Percentiles rank a stretch among this genome's conserved stretches.
These are phyloP conservation scores for Hypothenemus hampei DNA, from an alignment of 1,140 invertebrate genomes.

Conservation along the genomic window DNA sequence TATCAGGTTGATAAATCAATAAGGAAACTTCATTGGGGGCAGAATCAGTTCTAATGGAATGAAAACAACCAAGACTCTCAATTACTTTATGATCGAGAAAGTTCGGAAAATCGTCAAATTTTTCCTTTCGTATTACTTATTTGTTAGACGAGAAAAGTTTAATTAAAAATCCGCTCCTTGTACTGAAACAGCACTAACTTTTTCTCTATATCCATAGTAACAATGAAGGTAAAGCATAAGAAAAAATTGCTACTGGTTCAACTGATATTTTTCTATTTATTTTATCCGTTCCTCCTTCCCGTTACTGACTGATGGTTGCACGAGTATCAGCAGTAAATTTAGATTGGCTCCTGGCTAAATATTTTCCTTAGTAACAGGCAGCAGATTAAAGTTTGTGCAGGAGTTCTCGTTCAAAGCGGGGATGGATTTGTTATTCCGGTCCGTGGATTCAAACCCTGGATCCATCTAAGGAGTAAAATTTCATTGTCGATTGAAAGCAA, in stretches of 20 bases:
- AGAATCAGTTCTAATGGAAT: slow-evolving; percentile 26
- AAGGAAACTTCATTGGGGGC: too few species aligned
- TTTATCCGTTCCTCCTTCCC: background rate
- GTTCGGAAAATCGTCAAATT: slow-evolving; percentile 25
- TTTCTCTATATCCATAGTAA: slow-evolving; percentile 1
- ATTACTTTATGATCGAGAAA: slow-evolving; percentile 26
- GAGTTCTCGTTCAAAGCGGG: slow-evolving; percentile 9
- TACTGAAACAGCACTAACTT: slow-evolving; percentile 14
- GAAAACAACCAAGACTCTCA: slow-evolving; percentile 20
- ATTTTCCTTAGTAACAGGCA: slow-evolving; percentile 23
- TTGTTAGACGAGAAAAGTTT: slow-evolving; percentile 18
- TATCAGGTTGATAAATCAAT: too few species aligned
- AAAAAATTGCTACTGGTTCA: too few species aligned
- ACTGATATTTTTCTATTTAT: background rate
- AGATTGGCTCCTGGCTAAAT: slow-evolving; percentile 26
- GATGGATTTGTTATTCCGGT: slow-evolving; percentile 16
- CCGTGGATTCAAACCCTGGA: slow-evolving; percentile 6
- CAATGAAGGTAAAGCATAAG: too few species aligned
- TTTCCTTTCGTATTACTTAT: slow-evolving; percentile 11
- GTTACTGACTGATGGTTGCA: background rate
- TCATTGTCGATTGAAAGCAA: too few species aligned
- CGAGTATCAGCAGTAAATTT: slow-evolving; percentile 15
- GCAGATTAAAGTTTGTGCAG: slow-evolving; percentile 20
- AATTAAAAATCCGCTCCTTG: slow-evolving; percentile 24
- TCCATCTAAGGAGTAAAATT: too few species aligned